Evolutionary conservation across 1,140 invertebrate genomes (phyloP).

Genomic region (Calosoma granatense): DNA sequence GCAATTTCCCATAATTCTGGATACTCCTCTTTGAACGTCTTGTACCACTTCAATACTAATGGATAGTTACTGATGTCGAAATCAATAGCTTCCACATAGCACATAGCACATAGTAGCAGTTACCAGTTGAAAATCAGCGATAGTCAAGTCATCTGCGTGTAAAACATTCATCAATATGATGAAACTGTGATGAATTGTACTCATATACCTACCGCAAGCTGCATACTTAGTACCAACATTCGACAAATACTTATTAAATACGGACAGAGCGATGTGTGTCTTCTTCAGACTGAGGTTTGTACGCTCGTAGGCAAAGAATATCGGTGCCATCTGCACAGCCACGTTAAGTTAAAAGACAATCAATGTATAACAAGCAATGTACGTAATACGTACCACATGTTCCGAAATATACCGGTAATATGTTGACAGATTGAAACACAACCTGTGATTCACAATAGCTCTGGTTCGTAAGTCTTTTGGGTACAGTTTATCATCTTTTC

Average conservation of each 20-base stretch:
- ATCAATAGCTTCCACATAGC: slow-evolving; percentile 59
- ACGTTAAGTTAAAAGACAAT: slow-evolving; percentile 9
- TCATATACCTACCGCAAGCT: slow-evolving; percentile 38
- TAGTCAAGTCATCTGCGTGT: slow-evolving; percentile 52
- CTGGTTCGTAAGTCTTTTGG: slow-evolving; percentile 53
- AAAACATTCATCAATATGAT: slow-evolving; percentile 16
- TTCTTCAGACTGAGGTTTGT: slow-evolving; percentile 53
- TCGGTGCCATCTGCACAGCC: slow-evolving; percentile 49
- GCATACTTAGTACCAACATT: slow-evolving; percentile 49
- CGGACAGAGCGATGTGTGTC: slow-evolving; percentile 49
- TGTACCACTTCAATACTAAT: slow-evolving; percentile 53
- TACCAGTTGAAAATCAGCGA: slow-evolving; percentile 60
- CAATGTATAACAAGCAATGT: slow-evolving; percentile 10
- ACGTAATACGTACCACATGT: slow-evolving; percentile 46
- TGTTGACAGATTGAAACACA: slow-evolving; percentile 64
- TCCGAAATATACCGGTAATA: slow-evolving; percentile 61
- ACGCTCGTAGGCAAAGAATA: slow-evolving; percentile 60
- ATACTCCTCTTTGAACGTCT: slow-evolving; percentile 52
- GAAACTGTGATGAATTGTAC: slow-evolving; percentile 13
- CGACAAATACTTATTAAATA: slow-evolving; percentile 57
- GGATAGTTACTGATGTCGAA: slow-evolving; percentile 50
- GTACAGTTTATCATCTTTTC: slow-evolving; percentile 50
- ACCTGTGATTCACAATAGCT: slow-evolving; percentile 61
- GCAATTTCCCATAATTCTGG: slow-evolving; percentile 58
- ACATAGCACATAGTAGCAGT: slow-evolving; percentile 57